Evolutionary conservation across 1,140 invertebrate genomes (phyloP).

Genomic region (Coelopa frigida): DNA sequence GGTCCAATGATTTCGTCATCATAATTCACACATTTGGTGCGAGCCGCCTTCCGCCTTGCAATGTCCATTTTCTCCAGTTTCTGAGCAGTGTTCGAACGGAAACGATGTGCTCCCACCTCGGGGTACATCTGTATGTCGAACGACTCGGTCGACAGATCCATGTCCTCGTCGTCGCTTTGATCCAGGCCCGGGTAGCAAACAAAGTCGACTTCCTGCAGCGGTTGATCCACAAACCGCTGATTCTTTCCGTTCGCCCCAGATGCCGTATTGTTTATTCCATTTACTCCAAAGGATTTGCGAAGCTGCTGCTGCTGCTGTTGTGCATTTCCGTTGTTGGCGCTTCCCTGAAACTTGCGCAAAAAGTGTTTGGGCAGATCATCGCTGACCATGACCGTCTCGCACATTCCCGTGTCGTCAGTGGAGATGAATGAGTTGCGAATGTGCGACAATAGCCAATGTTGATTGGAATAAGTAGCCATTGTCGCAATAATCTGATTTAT

Average conservation of each 20-base stretch:
- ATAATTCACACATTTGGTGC: constrained; percentile 72
- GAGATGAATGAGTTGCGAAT: constrained; percentile 90
- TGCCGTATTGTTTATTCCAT: constrained; percentile 13
- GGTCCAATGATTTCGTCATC: constrained; percentile 47
- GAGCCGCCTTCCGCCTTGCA: constrained; percentile 72
- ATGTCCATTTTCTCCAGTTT: constrained; percentile 83
- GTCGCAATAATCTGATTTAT: constrained; percentile 15
- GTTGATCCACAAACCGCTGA: constrained; percentile 16
- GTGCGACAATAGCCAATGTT: constrained; percentile 84
- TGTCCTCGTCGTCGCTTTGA: constrained; percentile 66
- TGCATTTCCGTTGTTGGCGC: constrained; percentile 30
- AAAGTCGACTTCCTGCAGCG: constrained; percentile 49
- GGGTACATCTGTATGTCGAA: constrained; percentile 65
- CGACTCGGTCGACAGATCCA: constrained; percentile 57
- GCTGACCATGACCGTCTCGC: constrained; percentile 62
- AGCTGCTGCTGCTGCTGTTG: constrained; percentile 19
- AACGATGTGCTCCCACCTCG: constrained; percentile 65
- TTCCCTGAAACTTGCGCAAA: constrained; percentile 32
- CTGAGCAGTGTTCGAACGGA: constrained; percentile 82
- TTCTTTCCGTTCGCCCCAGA: constrained; percentile 12
- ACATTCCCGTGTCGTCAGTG: constrained; percentile 84
- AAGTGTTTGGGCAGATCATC: constrained; percentile 67
- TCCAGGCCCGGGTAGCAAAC: constrained; percentile 67
- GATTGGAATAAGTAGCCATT: constrained; percentile 91
- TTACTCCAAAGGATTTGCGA: constrained; percentile 12